These are phyloP conservation scores for Folsomia candida DNA, from an alignment of 2,888 invertebrate genomes.

Conservation along the genomic window DNA sequence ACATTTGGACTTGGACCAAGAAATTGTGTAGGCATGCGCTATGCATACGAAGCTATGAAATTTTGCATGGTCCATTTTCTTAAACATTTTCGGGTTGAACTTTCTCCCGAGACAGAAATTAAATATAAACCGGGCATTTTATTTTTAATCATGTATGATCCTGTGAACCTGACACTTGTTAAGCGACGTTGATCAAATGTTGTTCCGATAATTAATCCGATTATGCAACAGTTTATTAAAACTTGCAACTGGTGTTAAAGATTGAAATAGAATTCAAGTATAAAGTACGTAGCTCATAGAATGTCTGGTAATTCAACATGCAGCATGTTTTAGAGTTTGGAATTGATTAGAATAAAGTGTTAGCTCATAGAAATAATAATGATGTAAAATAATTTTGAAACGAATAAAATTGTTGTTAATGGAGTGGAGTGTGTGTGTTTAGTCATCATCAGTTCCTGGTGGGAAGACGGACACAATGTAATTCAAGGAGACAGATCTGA, in stretches of 20 bases:
- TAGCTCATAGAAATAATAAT: too few relatives aligned
- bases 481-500: conserved; percentile 46
- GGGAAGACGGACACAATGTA: conserved; percentile 47
- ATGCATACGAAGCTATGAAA: conserved; percentile 37
- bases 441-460: conserved; percentile 45
- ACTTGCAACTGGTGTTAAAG: too few relatives aligned
- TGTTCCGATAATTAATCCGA: too few relatives aligned
- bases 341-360: too few relatives aligned
- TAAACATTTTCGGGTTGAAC: conserved; percentile 32
- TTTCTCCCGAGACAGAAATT: conserved; percentile 26
- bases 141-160: conserved; percentile 40
- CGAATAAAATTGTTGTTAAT: too few relatives aligned
- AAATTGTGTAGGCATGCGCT: conserved; percentile 34
- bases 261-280: too few relatives aligned
- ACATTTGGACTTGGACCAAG: conserved; percentile 29
- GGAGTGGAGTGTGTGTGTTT: too few relatives aligned
- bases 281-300: too few relatives aligned
- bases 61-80: conserved; percentile 29
- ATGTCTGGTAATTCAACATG: too few relatives aligned
- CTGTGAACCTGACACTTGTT: conserved; percentile 28
- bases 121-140: conserved; percentile 37
- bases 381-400: too few relatives aligned
- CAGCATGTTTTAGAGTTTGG: too few relatives aligned
- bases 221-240: too few relatives aligned
- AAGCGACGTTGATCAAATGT: conserved; percentile 21